These are phyloP conservation scores for Oreotrochilus melanogaster DNA, from an alignment of 2,113 vertebrate species.

Conservation along the genomic window DNA sequence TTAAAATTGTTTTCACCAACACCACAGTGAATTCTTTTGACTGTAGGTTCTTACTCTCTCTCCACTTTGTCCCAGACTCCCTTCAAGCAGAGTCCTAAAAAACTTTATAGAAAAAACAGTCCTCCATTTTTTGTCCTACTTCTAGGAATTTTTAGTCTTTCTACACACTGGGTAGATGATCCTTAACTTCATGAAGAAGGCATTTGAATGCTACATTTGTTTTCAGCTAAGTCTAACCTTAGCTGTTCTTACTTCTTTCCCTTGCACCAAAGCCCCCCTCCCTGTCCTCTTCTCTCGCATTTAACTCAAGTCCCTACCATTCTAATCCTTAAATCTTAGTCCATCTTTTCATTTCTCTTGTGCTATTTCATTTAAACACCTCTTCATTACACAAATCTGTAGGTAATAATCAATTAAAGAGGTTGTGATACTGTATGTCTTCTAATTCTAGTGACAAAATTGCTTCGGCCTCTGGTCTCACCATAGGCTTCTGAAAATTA, in stretches of 20 bases:
- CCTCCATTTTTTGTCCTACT: neutral
- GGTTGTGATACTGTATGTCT: neutral
- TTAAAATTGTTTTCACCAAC: neutral
- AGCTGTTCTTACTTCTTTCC: neutral
- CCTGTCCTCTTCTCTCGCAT: neutral
- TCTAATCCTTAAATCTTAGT: neutral
- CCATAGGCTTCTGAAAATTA: neutral
- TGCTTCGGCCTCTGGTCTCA: neutral
- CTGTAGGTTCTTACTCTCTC: neutral
- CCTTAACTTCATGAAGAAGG: neutral
- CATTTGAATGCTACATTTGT: neutral
- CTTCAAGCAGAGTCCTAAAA: neutral
- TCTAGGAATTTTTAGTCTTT: neutral
- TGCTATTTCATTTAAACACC: neutral
- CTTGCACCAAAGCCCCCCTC: neutral
- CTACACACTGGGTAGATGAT: neutral
- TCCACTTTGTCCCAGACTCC: neutral
- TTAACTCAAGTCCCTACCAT: neutral
- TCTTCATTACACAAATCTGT: neutral
- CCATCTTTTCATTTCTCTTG: neutral
- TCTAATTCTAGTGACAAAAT: neutral
- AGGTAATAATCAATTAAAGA: neutral
- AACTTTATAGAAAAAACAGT: neutral
- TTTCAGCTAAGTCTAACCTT: neutral
- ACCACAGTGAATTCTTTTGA: neutral